Evolutionary conservation across 2,797 vertebrate genomes (phyloP).

Genomic region (Miichthys miiuy): DNA sequence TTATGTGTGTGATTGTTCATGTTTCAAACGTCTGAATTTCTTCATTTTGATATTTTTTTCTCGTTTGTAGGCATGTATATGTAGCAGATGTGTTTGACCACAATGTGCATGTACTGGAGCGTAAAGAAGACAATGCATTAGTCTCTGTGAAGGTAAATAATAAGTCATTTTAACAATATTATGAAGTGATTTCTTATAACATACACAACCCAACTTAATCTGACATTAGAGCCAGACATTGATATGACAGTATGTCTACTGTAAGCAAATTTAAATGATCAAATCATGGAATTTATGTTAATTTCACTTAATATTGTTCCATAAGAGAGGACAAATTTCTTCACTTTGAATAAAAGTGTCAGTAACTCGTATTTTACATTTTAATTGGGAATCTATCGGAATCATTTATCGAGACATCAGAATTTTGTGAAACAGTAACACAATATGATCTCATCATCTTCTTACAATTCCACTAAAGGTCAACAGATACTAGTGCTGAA

Average conservation of each 20-base stretch:
- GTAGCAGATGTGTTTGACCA: conserved; percentile 77
- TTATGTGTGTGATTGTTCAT: fast-evolving
- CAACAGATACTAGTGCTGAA: not conserved
- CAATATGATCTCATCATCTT: not conserved
- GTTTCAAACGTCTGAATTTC: not conserved
- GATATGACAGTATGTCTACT: not conserved
- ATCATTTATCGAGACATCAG: too few relatives aligned
- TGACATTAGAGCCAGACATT: not conserved
- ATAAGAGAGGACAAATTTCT: too few relatives aligned
- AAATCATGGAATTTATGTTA: not conserved
- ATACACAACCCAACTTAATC: too few relatives aligned
- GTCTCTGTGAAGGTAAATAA: conserved; percentile 78
- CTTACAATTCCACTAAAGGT: not conserved
- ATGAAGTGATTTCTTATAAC: not conserved
- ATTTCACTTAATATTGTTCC: not conserved
- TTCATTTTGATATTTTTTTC: not conserved
- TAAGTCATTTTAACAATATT: not conserved
- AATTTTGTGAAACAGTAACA: not conserved
- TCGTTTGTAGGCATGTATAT: conserved; percentile 79
- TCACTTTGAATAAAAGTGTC: not conserved
- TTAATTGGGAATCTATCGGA: not conserved
- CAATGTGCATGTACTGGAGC: conserved; percentile 79
- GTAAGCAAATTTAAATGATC: not conserved
- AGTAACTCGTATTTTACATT: not conserved
- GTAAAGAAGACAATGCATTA: conserved; percentile 74